A percentile compares a stretch with the other conserved stretches of the same genome.
These are phyloP conservation scores for Bombus haemorrhoidalis DNA, from an alignment of 1,140 invertebrate genomes.

Conservation along the genomic window DNA sequence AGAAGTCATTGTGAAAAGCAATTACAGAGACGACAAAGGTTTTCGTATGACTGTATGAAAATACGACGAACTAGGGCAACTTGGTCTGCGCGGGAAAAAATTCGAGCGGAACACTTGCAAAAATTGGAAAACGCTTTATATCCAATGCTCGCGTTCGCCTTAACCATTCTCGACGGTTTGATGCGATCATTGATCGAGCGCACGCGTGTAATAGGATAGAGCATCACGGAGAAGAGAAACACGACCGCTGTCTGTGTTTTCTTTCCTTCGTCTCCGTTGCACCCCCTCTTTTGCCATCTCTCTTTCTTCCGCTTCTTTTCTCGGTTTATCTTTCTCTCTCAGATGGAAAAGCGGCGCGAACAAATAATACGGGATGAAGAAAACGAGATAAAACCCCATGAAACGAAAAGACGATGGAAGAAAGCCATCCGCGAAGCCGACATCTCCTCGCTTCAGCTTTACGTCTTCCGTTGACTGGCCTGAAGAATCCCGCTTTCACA, in stretches of 20 bases:
- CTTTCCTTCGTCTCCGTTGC: background rate
- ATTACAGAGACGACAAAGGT: background rate
- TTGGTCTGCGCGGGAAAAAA: background rate
- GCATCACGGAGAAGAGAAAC: background rate
- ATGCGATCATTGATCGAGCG: background rate
- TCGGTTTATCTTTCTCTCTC: too few species aligned
- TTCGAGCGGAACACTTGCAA: background rate
- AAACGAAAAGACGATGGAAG: constrained; percentile 41
- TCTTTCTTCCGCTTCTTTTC: background rate
- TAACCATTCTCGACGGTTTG: background rate
- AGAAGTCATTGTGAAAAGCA: background rate
- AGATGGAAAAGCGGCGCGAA: constrained; percentile 14
- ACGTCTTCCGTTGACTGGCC: constrained; percentile 44
- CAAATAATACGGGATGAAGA: constrained; percentile 52
- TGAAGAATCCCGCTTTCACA: constrained; percentile 54
- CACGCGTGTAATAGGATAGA: background rate
- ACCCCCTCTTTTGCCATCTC: background rate
- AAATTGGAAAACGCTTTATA: constrained; percentile 12
- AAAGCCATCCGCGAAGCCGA: constrained; percentile 47
- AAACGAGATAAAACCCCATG: constrained; percentile 57
- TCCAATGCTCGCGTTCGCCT: background rate
- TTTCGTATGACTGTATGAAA: background rate
- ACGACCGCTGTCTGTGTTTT: background rate
- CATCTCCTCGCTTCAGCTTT: constrained; percentile 42
- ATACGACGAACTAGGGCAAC: background rate